Base-by-base conservation (phyloP, 2,113 vertebrate species). In the Callocephalon fimbriatum region DNA sequence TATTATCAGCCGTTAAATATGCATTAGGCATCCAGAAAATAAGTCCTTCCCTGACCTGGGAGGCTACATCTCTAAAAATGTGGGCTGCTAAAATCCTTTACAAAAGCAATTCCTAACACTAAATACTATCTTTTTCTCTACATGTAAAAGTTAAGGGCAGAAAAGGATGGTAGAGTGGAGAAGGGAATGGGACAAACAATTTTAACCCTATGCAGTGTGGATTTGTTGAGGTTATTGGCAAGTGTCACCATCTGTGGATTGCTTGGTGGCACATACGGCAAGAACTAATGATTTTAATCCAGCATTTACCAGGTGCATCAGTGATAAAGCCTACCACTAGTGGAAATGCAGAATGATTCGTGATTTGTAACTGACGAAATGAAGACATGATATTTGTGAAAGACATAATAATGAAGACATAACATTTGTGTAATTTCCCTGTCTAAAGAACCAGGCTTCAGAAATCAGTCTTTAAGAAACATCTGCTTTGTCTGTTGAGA, bases 1-100 rank as follows among this genome's bases (percentile, higher is more conserved):
- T 93, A 91, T 95, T 95, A 86, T 77, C 51, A 84, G 83, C 65
- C 56, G 91, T 90, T 74, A 95, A 50, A 75, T 86, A 94, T 53
- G 32, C 40, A 59, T 78, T n/a, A 77, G 42, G 72, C 59, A 92
- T 94, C 86, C 67, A 93, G 67, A 95, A 96, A 92, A 82, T n/a
- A 93, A 93, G 54, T 63, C 65, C n/a, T 96, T 73, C 85, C n/a
- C 75, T 92, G 86, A 86, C 54, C 72, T 84, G 85, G 27, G 23
- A 72, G 44, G 56, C 51, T 87, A 10, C 44, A n/a, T 68, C 71
- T 74, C 84, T 72, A 65, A 92, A 95, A 82, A 79, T 65, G 11
- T 48, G 31, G 17, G 15, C 61, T 92, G 67, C 62, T 87, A 71
- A 77, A 84, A 72, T 18, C 27, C 35, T 63, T 72, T 25, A 29